A percentile compares a stretch with the other conserved stretches of the same genome.
Conservation (phyloP, 2,113 vertebrate genomes). For the Tetrax tetrax region DNA sequence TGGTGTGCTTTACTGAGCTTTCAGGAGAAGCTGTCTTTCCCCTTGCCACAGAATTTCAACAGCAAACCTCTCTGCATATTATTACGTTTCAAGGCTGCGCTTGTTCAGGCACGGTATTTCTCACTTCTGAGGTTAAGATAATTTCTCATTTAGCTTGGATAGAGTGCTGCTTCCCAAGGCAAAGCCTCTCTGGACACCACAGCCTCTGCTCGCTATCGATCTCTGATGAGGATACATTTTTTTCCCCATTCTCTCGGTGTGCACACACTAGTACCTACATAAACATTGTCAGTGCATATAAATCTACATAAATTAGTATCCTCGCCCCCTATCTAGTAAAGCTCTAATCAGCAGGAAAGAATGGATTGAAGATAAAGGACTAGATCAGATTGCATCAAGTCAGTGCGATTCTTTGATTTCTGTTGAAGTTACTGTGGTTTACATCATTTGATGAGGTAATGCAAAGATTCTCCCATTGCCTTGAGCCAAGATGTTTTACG, state of each 20-base stretch:
- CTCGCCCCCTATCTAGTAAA: not conserved
- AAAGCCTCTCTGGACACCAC: not conserved
- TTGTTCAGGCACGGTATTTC: not conserved
- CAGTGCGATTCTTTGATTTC: not conserved
- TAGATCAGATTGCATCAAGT: not conserved
- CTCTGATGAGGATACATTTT: rapidly evolving
- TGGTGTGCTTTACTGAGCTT: not conserved
- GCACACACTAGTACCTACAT: not conserved
- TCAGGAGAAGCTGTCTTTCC: not conserved
- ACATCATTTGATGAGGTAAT: not conserved
- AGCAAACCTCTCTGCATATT: not conserved
- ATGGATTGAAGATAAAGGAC: not conserved
- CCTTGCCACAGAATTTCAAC: not conserved
- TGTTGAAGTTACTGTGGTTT: not conserved
- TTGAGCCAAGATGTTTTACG: constrained; percentile 21
- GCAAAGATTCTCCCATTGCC: not conserved
- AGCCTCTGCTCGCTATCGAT: not conserved
- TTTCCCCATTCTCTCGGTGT: not conserved
- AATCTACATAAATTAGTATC: not conserved
- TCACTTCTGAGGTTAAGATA: not conserved
- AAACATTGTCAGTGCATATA: not conserved
- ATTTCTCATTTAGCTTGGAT: not conserved
- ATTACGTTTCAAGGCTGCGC: rapidly evolving
- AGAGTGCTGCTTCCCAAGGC: not conserved
- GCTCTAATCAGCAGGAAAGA: not conserved